Conservation (phyloP, 1,140 invertebrate genomes). For the Oryzaephilus surinamensis region DNA sequence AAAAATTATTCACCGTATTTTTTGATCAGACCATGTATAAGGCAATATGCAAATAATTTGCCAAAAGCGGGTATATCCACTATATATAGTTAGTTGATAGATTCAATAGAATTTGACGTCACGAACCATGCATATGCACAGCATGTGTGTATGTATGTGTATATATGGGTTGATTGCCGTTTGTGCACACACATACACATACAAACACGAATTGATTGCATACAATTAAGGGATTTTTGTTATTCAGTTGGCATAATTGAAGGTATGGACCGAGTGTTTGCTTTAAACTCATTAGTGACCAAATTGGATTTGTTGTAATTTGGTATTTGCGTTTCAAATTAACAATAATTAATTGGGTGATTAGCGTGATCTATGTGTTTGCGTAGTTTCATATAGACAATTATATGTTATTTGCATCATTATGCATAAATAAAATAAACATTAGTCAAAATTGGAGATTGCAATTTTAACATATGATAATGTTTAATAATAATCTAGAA, state of each 20-base stretch:
- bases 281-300: constrained; percentile 32
- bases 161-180: too few relatives aligned
- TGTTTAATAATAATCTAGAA: too few relatives aligned
- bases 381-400: constrained; percentile 16
- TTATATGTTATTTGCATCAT: constrained; percentile 28
- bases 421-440: constrained; percentile 23
- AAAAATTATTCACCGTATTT: too few relatives aligned
- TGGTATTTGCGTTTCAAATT: constrained; percentile 33
- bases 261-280: constrained; percentile 26
- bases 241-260: constrained; percentile 23
- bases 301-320: constrained; percentile 31
- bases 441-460: too few relatives aligned
- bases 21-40: too few relatives aligned
- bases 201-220: constrained; percentile 25
- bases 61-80: not conserved
- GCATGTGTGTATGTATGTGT: constrained; percentile 12
- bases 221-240: constrained; percentile 29
- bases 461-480: too few relatives aligned
- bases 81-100: constrained; percentile 17
- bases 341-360: constrained; percentile 36
- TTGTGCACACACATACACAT: too few relatives aligned
- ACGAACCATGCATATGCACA: constrained; percentile 18
- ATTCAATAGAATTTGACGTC: constrained; percentile 17
- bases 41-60: not conserved
- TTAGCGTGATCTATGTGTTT: constrained; percentile 33